Evolutionary conservation across 2,888 invertebrate genomes (phyloP).

Genomic region (Leistus spinibarbis): DNA sequence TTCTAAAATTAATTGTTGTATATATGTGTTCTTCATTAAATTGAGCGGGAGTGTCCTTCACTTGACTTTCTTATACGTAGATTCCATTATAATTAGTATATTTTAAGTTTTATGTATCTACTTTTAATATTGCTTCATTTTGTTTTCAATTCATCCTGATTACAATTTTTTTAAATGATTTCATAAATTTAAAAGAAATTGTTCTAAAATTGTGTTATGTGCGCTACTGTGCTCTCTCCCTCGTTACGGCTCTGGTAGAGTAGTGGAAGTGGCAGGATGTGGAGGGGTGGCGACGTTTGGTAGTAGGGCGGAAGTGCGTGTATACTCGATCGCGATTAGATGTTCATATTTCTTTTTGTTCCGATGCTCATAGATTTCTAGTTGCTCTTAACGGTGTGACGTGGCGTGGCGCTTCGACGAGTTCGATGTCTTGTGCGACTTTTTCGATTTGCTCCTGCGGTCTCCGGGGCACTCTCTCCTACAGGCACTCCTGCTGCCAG

Average conservation of each 20-base stretch:
- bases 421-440: conserved; percentile 24
- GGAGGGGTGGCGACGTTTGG: not conserved
- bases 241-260: not conserved
- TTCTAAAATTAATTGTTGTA: no score
- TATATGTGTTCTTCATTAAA: no score
- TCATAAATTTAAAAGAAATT: no score
- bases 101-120: no score
- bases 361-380: conserved; percentile 6
- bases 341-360: conserved; percentile 37
- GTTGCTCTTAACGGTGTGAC: conserved; percentile 8
- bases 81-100: no score
- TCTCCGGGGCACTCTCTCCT: conserved; percentile 8
- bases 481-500: not conserved
- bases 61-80: no score
- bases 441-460: conserved; percentile 24
- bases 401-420: no score
- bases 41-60: no score
- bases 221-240: conserved; percentile 18
- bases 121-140: no score
- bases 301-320: conserved; percentile 27
- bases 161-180: no score
- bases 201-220: not conserved
- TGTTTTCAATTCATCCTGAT: no score
- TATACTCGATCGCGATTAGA: conserved; percentile 37
- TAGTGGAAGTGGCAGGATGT: not conserved